Percentiles rank a stretch among this genome's conserved stretches.
Evolutionary conservation across 2,888 invertebrate species (phyloP).

Genomic region (Hipparchia sbordonii): DNA sequence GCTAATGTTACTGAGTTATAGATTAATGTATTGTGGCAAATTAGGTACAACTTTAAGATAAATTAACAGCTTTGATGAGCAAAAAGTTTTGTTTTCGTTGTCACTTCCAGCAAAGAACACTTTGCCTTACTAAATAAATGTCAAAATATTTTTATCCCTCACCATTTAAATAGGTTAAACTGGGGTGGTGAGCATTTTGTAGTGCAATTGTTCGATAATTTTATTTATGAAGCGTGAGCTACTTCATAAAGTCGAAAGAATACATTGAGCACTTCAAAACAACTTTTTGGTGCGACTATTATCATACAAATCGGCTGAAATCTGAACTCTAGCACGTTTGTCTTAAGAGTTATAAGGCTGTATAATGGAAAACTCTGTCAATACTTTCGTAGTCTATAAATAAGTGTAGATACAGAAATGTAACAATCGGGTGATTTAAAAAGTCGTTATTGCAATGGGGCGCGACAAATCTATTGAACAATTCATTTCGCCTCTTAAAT

Average conservation of each 20-base stretch:
- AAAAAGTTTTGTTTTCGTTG: background rate
- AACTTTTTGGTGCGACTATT: background rate
- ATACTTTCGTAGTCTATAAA: conserved; percentile 54
- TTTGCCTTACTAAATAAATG: conserved; percentile 53
- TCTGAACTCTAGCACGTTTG: conserved; percentile 16
- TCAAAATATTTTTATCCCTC: conserved; percentile 76
- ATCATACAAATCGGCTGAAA: background rate
- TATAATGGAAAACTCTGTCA: conserved; percentile 21
- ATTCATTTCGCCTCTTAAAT: conserved; percentile 68
- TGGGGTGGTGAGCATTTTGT: conserved; percentile 67
- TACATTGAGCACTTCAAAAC: conserved; percentile 23
- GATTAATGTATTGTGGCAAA: too few relatives aligned
- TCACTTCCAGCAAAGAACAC: conserved; percentile 44
- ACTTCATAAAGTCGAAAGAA: conserved; percentile 54
- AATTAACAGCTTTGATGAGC: too few relatives aligned
- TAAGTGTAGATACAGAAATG: conserved; percentile 61
- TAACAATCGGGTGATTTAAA: conserved; percentile 67
- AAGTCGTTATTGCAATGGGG: conserved; percentile 60
- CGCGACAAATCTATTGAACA: conserved; percentile 66
- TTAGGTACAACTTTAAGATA: too few relatives aligned
- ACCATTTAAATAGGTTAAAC: conserved; percentile 64
- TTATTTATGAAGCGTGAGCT: conserved; percentile 78
- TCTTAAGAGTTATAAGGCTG: conserved; percentile 31
- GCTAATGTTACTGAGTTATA: too few relatives aligned
- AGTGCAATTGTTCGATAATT: conserved; percentile 67